Evolutionary conservation across 2,113 vertebrate species (phyloP).

Genomic region (Ivindomyrus marchei): DNA sequence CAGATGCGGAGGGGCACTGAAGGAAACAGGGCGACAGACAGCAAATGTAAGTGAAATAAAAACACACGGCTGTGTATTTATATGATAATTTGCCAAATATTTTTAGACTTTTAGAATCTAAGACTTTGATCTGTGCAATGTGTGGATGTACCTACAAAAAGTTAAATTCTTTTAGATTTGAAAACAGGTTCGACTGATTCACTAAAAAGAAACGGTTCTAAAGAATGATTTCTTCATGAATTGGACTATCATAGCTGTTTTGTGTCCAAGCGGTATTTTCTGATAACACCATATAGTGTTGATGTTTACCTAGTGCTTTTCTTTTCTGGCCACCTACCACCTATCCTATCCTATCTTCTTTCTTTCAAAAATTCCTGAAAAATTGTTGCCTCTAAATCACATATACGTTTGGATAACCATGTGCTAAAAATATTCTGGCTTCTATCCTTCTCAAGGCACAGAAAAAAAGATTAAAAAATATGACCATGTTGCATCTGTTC

Average conservation of each 20-base stretch:
- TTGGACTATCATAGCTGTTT: not conserved
- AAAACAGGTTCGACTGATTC: not conserved
- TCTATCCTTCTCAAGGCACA: not conserved
- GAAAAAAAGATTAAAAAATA: not conserved
- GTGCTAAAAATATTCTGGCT: not conserved
- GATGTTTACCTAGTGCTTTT: not conserved
- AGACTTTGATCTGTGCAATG: not conserved
- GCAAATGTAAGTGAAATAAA: not conserved
- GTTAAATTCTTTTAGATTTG: not conserved
- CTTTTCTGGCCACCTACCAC: not conserved
- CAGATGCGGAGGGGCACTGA: not conserved
- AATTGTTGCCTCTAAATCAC: not conserved
- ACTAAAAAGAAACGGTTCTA: not conserved
- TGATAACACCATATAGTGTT: not conserved
- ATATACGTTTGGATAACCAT: not conserved
- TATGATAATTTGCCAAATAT: not conserved
- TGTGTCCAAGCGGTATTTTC: not conserved
- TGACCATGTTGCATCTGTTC: not conserved
- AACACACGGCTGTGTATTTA: not conserved
- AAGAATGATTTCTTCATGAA: not conserved
- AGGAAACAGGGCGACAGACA: not conserved
- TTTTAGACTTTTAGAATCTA: not conserved
- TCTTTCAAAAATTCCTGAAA: not conserved
- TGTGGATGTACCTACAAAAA: not conserved
- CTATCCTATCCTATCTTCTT: not conserved